Evolutionary conservation across 2,113 vertebrate species (phyloP).

Genomic region (Vicugna pacos): DNA sequence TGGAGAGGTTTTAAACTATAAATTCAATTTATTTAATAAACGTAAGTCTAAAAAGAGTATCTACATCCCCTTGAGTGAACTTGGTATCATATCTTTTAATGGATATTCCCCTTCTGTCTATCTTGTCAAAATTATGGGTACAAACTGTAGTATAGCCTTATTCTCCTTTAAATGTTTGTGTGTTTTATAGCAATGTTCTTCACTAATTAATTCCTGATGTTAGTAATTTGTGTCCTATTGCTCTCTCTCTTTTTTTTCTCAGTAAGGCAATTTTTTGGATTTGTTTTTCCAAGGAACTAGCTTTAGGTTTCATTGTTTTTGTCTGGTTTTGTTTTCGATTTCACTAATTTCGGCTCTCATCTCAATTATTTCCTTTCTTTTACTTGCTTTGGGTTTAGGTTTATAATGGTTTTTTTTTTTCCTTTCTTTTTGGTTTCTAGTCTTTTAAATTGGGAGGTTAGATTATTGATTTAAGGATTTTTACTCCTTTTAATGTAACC

Average conservation of each 20-base stretch:
- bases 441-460: neutral
- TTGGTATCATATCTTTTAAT: neutral
- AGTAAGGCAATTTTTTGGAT: neutral
- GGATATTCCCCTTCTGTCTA: neutral
- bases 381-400: neutral
- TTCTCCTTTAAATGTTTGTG: neutral
- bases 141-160: neutral
- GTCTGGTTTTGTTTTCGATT: neutral
- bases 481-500: neutral
- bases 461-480: neutral
- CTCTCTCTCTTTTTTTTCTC: neutral
- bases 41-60: neutral
- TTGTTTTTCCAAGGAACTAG: neutral
- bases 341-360: conserved; percentile 10
- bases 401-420: neutral
- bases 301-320: conserved; percentile 1
- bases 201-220: neutral
- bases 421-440: neutral
- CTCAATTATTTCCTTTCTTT: conserved; percentile 8
- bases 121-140: neutral
- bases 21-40: neutral
- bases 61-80: neutral
- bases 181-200: neutral
- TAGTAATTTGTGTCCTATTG: neutral
- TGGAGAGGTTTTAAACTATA: neutral